These are phyloP conservation scores for Philantomba maxwellii DNA, from an alignment of 2,113 vertebrate genomes.

Conservation along the genomic window DNA sequence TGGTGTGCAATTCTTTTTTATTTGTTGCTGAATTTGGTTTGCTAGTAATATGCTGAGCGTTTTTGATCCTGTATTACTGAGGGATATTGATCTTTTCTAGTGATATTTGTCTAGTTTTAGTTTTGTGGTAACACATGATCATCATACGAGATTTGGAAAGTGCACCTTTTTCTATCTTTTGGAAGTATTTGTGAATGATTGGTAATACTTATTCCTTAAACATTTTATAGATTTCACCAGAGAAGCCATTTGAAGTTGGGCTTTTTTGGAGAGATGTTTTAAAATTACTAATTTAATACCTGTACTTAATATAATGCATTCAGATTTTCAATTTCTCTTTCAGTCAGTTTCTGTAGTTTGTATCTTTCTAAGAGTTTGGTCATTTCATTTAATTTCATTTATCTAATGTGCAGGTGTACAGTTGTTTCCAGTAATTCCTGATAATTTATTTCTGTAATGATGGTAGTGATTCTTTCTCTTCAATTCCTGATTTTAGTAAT, in stretches of 20 bases:
- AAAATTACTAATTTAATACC: background rate
- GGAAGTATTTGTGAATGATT: background rate
- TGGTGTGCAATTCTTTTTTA: background rate
- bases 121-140: background rate
- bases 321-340: constrained; percentile 7
- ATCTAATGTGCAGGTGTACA: background rate
- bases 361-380: background rate
- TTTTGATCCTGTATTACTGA: background rate
- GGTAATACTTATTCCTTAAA: background rate
- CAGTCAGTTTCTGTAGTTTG: background rate
- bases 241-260: background rate
- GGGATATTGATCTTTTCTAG: background rate
- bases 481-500: background rate
- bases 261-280: background rate
- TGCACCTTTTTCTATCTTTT: background rate
- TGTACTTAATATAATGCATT: background rate
- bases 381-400: background rate
- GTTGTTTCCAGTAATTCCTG: background rate
- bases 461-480: background rate
- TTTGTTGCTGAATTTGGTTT: background rate
- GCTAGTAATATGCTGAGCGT: background rate
- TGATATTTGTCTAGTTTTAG: background rate
- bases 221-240: background rate
- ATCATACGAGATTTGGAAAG: background rate
- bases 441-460: background rate